A percentile compares a stretch with the other conserved stretches of the same genome.
Evolutionary conservation across 2,888 invertebrate species (phyloP).

Genomic region (Arenicola marina): DNA sequence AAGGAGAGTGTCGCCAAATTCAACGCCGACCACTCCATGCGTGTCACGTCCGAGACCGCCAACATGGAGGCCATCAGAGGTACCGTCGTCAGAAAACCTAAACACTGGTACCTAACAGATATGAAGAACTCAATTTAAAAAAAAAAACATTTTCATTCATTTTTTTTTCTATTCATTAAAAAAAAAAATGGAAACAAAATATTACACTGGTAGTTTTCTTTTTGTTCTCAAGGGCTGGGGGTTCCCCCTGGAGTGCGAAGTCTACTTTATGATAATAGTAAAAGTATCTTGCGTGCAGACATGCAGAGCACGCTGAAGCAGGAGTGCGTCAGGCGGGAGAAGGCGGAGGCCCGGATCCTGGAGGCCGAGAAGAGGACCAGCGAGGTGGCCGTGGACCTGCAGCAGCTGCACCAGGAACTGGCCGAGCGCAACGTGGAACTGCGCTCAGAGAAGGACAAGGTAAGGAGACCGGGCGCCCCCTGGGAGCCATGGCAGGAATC

Average conservation of each 20-base stretch:
- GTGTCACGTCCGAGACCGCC: too few relatives aligned
- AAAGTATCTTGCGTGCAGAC: too few relatives aligned
- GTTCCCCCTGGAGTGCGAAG: too few relatives aligned
- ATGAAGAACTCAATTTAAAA: too few relatives aligned
- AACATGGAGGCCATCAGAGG: conserved; percentile 90
- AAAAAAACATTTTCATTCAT: too few relatives aligned
- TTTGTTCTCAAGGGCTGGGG: neutral
- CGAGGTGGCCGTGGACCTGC: conserved; percentile 90
- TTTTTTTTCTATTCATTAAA: too few relatives aligned
- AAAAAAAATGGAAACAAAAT: too few relatives aligned
- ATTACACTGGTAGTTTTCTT: too few relatives aligned
- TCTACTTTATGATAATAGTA: neutral
- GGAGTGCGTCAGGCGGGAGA: conserved; percentile 84
- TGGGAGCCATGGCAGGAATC: too few relatives aligned
- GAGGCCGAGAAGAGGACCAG: conserved; percentile 93
- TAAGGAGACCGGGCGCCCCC: too few relatives aligned
- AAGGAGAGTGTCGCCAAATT: conserved; percentile 67
- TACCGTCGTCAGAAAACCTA: conserved; percentile 57
- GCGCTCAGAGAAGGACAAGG: conserved; percentile 84
- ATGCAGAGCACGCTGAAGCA: conserved; percentile 89
- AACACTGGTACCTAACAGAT: too few relatives aligned
- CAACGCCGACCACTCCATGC: conserved; percentile 59
- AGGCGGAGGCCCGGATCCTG: conserved; percentile 76
- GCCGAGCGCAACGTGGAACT: conserved; percentile 91
- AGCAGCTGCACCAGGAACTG: conserved; percentile 85